Evolutionary conservation across 1,140 invertebrate genomes (phyloP).

Genomic region (Paraescarpia echinospica): DNA sequence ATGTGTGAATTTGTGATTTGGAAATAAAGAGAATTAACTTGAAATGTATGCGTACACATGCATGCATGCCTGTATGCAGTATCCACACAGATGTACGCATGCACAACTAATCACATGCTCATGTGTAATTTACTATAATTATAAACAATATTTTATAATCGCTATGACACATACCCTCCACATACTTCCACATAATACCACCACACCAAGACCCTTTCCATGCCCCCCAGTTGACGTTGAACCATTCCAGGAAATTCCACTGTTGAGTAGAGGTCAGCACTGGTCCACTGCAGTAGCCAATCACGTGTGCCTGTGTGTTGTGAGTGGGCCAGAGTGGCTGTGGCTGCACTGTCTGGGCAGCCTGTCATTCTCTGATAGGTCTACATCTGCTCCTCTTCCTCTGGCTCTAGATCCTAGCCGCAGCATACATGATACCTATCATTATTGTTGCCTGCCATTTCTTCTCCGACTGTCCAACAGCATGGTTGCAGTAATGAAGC

Average conservation of each 20-base stretch:
- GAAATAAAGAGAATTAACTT: no score
- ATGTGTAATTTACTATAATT: not conserved
- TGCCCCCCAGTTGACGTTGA: no score
- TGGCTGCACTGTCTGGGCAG: not conserved
- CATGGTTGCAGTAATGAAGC: not conserved
- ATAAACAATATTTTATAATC: no score
- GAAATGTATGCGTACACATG: not conserved
- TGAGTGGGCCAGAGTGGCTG: not conserved
- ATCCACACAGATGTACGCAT: not conserved
- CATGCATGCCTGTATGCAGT: not conserved
- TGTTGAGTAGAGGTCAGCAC: not conserved
- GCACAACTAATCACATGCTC: not conserved
- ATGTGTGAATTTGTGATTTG: not conserved
- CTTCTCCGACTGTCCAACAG: not conserved
- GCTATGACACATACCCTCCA: no score
- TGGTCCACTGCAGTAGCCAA: not conserved
- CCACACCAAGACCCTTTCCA: not conserved
- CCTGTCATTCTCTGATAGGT: not conserved
- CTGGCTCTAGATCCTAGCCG: not conserved
- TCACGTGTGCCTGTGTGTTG: not conserved
- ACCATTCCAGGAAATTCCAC: not conserved
- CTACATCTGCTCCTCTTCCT: not conserved
- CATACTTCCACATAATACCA: not conserved
- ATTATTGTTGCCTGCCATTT: not conserved
- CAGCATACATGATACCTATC: not conserved